A percentile compares a stretch with the other conserved stretches of the same genome.
These are phyloP conservation scores for Halcyon senegalensis DNA, from an alignment of 2,113 vertebrate species.

Conservation along the genomic window DNA sequence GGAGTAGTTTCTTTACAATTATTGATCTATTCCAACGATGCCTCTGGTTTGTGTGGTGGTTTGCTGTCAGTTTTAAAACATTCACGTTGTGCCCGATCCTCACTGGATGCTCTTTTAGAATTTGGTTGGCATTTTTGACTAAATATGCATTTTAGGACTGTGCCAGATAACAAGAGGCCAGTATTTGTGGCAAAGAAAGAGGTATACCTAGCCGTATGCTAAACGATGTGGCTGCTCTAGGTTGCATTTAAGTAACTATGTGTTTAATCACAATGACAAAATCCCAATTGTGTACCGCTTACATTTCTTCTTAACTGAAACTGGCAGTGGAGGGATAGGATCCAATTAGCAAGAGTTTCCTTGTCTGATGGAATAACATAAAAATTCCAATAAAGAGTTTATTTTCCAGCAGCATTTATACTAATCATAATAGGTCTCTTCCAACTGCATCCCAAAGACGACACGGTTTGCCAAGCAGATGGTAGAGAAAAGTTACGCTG, in stretches of 20 bases:
- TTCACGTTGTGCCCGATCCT: background rate
- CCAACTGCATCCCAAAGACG: constrained; percentile 14
- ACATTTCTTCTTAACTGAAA: constrained; percentile 58
- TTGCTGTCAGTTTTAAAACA: background rate
- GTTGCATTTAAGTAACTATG: constrained; percentile 37
- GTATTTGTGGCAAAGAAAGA: background rate
- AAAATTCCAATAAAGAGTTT: constrained; percentile 56
- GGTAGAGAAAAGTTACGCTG: background rate
- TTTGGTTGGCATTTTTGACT: background rate
- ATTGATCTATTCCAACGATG: background rate
- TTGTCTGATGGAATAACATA: constrained; percentile 60
- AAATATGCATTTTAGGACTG: background rate
- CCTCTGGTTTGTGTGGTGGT: background rate
- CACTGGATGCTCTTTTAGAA: background rate
- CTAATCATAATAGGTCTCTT: constrained; percentile 51
- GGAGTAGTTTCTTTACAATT: background rate
- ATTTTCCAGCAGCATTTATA: constrained; percentile 53
- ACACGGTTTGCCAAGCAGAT: constrained; percentile 41
- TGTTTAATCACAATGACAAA: constrained; percentile 50
- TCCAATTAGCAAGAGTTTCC: constrained; percentile 48
- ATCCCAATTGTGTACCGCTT: constrained; percentile 37
- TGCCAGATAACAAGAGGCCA: background rate
- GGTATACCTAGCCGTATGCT: background rate
- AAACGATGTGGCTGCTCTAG: background rate
- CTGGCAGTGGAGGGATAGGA: constrained; percentile 20